phyloP scores from a whole-genome alignment of 2,888 invertebrate species.

The Mesopsocus fuscifrons region DNA sequence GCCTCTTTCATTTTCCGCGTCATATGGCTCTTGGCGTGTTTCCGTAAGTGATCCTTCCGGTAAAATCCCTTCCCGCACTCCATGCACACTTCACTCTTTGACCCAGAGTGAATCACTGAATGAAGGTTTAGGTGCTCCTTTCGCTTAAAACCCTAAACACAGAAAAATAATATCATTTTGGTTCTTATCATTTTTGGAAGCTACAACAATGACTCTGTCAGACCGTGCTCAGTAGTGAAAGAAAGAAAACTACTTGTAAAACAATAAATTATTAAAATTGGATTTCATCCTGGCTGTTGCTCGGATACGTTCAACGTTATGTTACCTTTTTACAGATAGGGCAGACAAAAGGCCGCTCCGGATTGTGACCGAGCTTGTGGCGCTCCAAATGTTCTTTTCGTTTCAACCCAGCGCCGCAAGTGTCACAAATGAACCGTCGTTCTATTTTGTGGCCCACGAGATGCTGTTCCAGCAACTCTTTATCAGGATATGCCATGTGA shows the following conservation, averaged over 20 bases:
- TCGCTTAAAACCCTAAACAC: slow-evolving; percentile 39
- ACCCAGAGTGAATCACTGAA: slow-evolving; percentile 66
- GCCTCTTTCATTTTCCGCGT: slow-evolving; percentile 56
- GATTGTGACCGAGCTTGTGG: slow-evolving; percentile 62
- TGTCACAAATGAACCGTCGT: slow-evolving; percentile 31
- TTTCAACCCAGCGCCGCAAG: slow-evolving; percentile 32
- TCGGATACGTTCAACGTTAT: too few relatives aligned
- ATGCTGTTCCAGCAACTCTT: slow-evolving; percentile 50
- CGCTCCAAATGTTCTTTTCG: slow-evolving; percentile 60
- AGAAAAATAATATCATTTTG: slow-evolving; percentile 2
- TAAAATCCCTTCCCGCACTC: slow-evolving; percentile 67
- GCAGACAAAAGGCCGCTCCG: slow-evolving; percentile 61
- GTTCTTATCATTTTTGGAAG: not conserved
- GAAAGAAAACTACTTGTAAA: not conserved
- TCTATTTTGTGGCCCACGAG: slow-evolving; percentile 61
- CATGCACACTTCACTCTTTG: slow-evolving; percentile 59
- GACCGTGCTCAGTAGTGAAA: too few relatives aligned
- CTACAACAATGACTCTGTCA: too few relatives aligned
- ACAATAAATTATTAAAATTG: not conserved
- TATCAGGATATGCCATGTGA: slow-evolving; percentile 63
- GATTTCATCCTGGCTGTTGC: too few relatives aligned
- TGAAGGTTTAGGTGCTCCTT: slow-evolving; percentile 68
- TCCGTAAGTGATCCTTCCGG: slow-evolving; percentile 69
- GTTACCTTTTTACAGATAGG: slow-evolving; percentile 50
- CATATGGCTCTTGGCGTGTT: slow-evolving; percentile 69